These are phyloP conservation scores for Lepilemur ruficaudatus DNA, from an alignment of 2,797 vertebrate species.

Conservation along the genomic window DNA sequence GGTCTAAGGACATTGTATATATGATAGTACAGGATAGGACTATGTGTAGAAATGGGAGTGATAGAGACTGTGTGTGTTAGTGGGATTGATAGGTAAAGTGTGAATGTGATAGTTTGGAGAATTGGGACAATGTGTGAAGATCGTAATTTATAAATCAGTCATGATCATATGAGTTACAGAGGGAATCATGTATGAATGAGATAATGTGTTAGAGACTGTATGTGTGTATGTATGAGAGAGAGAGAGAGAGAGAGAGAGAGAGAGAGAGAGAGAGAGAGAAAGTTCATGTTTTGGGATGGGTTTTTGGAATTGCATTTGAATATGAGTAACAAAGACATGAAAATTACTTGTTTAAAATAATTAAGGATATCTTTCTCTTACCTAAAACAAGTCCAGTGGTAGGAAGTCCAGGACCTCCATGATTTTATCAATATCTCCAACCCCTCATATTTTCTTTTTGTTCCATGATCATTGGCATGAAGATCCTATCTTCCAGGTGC, in stretches of 20 bases:
- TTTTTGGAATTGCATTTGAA: slow-evolving; percentile 15
- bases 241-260: background rate
- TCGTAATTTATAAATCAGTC: background rate
- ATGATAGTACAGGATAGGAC: background rate
- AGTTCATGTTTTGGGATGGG: background rate
- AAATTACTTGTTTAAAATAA: slow-evolving; percentile 37
- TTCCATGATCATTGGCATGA: background rate
- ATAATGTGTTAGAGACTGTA: background rate
- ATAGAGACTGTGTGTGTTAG: background rate
- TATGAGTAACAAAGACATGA: slow-evolving; percentile 10
- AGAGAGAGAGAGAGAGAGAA: background rate
- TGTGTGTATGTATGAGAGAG: background rate
- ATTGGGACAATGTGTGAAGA: background rate
- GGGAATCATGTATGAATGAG: background rate
- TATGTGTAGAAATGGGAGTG: background rate
- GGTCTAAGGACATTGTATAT: background rate
- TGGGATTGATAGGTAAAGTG: slow-evolving; percentile 1
- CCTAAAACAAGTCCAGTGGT: background rate
- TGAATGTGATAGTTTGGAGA: background rate
- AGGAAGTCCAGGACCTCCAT: background rate
- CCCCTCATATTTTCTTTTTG: background rate
- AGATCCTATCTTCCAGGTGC: background rate
- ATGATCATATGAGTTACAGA: slow-evolving; percentile 1
- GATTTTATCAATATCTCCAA: slow-evolving; percentile 4
- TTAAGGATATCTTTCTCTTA: slow-evolving; percentile 7